These are phyloP conservation scores for Neomonachus schauinslandi DNA, from an alignment of 2,113 vertebrate genomes.

Conservation along the genomic window DNA sequence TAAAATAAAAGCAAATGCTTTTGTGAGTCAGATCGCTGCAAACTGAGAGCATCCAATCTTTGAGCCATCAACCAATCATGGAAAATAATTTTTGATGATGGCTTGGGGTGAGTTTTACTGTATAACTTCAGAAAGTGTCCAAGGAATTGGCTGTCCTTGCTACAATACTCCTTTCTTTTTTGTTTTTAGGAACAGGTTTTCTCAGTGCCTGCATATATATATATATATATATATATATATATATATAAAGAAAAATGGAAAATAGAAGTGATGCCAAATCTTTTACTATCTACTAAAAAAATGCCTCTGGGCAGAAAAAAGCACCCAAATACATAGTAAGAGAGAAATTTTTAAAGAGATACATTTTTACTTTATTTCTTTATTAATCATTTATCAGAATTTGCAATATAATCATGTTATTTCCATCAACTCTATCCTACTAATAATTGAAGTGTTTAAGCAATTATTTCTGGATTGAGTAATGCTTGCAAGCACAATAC, in stretches of 20 bases:
- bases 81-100: neutral
- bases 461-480: neutral
- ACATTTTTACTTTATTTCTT: conserved; percentile 1
- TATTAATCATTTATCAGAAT: neutral
- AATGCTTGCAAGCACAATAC: neutral
- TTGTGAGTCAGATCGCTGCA: neutral
- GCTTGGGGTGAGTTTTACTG: neutral
- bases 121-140: neutral
- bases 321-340: neutral
- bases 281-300: neutral
- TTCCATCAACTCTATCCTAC: conserved; percentile 7
- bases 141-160: neutral
- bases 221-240: too few species aligned
- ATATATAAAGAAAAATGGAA: neutral
- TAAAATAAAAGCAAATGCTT: neutral
- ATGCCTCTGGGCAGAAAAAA: neutral
- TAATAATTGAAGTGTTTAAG: conserved; percentile 3
- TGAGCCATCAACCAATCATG: neutral
- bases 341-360: neutral
- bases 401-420: neutral
- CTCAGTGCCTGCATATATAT: neutral
- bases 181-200: neutral
- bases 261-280: neutral
- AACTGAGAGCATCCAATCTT: neutral
- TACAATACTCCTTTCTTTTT: neutral